Base-by-base conservation (phyloP, 2,113 vertebrate genomes). In the Sitta europaea region DNA sequence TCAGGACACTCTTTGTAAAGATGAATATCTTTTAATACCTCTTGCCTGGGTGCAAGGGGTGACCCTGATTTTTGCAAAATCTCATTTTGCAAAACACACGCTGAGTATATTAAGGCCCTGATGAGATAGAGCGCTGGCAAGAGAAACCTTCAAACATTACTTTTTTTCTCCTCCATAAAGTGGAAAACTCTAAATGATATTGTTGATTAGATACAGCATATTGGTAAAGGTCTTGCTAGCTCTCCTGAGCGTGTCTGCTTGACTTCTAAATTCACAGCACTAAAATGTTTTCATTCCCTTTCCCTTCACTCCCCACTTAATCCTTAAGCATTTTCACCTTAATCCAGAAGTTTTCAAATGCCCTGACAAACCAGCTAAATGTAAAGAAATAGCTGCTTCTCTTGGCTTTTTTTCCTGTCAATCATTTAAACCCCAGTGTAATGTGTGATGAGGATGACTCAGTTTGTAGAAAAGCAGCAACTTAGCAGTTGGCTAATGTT, bases 301-400 rank as follows among this genome's bases (percentile, higher is more conserved):
- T 58, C 85, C 93, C 97, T 97, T 90, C 95, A 59, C 73, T 92
- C 88, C 96, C 68, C 82, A 71, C 96, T 96, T 97, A 97, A 95
- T 97, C 96, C 94, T 94, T 92, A 92, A 97, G 94, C 71, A 95
- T 91, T 96, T 97, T 97, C 96, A 97, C 89, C 94, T 96, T 97
- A 94, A 96, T 97, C 96, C 94, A 94, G 88, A 97, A 92, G 78
- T 96, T 97, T 95, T 95, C 86, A 97, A 96, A 96, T 94, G 85
- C 92, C 91, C 93, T 96, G 97, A 97, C 83, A 97, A 97, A 96
- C 90, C 80, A 97, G 79, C 85, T 94, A 96, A 92, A 84, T 92
- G 71, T 88, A 92, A 96, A 97, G 95, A 93, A 93, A 95, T 92
- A 97, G 93, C 92, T 96, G 90, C 74, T 97, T 75, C 94, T 94